A percentile compares a stretch with the other conserved stretches of the same genome.
Conservation (phyloP, 2,797 vertebrate genomes). For the Malacoraja senta region DNA sequence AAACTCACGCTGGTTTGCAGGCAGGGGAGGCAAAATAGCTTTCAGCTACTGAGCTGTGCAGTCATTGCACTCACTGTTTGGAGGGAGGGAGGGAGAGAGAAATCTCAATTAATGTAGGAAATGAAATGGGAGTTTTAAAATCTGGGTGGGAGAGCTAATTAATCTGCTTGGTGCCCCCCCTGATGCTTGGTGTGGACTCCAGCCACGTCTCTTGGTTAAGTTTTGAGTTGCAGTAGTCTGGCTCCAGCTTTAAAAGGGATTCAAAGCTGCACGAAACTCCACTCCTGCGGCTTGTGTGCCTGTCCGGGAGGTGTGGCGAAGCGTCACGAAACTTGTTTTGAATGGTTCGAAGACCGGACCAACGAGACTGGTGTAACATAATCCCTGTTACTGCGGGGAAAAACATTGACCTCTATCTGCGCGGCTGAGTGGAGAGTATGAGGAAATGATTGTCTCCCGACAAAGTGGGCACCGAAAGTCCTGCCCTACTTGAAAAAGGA, state of each 20-base stretch:
- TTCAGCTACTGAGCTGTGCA: neutral
- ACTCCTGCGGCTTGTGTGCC: neutral
- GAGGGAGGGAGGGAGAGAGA: no score
- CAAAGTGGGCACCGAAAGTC: neutral
- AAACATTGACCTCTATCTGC: slow-evolving; percentile 29
- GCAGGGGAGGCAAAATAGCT: neutral
- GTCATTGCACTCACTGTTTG: neutral
- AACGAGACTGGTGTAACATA: slow-evolving; percentile 23
- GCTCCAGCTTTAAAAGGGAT: neutral
- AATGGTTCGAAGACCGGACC: neutral
- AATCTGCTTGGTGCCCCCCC: neutral
- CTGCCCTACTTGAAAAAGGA: no score
- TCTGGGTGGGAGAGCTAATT: neutral
- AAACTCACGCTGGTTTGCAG: neutral
- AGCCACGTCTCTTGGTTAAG: no score
- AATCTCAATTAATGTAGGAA: neutral
- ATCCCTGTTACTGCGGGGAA: neutral
- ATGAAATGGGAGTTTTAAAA: neutral
- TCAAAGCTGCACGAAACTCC: neutral
- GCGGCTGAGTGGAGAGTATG: neutral
- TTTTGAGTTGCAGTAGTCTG: neutral
- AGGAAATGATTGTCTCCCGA: slow-evolving; percentile 1
- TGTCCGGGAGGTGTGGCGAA: neutral
- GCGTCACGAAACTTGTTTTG: slow-evolving; percentile 31
- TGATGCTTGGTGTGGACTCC: neutral